These are phyloP conservation scores for Xanthorhoe spadicearia DNA, from an alignment of 2,888 invertebrate genomes.

Conservation along the genomic window DNA sequence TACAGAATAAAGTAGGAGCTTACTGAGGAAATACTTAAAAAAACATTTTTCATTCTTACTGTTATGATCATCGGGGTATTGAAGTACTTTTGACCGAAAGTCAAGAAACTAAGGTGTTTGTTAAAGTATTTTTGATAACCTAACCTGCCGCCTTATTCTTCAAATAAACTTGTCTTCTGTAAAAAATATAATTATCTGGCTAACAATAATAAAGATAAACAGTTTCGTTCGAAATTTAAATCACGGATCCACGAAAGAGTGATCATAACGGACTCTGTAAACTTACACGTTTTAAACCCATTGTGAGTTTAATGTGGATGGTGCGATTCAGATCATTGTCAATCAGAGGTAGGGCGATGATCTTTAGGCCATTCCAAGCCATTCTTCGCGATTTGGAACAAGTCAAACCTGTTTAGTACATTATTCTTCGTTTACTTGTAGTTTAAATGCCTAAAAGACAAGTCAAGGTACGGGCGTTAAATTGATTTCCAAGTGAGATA, in stretches of 20 bases:
- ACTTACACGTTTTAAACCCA: slow-evolving; percentile 36
- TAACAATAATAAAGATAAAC: not conserved
- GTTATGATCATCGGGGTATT: not conserved
- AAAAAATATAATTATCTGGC: not conserved
- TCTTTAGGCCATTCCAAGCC: slow-evolving; percentile 48
- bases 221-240: slow-evolving; percentile 24
- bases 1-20: not conserved
- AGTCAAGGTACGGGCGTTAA: slow-evolving; percentile 33
- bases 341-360: slow-evolving; percentile 61
- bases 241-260: slow-evolving; percentile 65
- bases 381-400: slow-evolving; percentile 49
- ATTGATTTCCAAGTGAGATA: slow-evolving; percentile 45
- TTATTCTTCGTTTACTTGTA: slow-evolving; percentile 24
- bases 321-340: slow-evolving; percentile 54
- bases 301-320: slow-evolving; percentile 46
- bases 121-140: not conserved
- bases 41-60: not conserved
- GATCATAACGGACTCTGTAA: slow-evolving; percentile 66
- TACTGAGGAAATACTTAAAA: not conserved
- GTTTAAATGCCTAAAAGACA: slow-evolving; percentile 14
- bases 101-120: slow-evolving; percentile 6
- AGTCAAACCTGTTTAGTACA: slow-evolving; percentile 53
- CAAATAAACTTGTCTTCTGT: not conserved
- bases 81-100: slow-evolving; percentile 2
- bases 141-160: not conserved